Evolutionary conservation across 1,140 invertebrate species (phyloP).

Genomic region (Pantala flavescens): DNA sequence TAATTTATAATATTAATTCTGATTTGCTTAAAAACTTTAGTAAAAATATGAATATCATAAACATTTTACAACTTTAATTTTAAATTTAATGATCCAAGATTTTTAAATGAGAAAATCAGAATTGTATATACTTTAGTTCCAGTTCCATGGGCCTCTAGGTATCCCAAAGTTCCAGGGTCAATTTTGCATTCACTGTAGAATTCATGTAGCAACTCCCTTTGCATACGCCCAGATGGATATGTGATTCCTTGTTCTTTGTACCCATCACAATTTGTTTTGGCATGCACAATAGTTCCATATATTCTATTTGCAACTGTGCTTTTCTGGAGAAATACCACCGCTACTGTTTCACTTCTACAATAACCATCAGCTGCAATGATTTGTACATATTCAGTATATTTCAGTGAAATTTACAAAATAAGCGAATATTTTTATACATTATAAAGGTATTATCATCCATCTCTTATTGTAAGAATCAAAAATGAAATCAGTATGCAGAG

Average conservation of each 20-base stretch:
- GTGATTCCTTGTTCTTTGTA: conserved; percentile 84
- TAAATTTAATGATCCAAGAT: too few species aligned
- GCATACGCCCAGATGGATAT: conserved; percentile 75
- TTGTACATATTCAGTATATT: not conserved
- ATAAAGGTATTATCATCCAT: too few species aligned
- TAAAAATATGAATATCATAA: too few species aligned
- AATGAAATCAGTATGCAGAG: too few species aligned
- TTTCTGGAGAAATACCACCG: conserved; percentile 70
- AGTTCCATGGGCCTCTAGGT: conserved; percentile 88
- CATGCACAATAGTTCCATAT: conserved; percentile 58
- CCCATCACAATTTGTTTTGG: conserved; percentile 75
- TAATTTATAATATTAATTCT: too few species aligned
- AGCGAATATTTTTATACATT: too few species aligned
- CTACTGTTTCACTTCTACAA: conserved; percentile 59
- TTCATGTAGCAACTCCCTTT: conserved; percentile 65
- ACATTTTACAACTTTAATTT: too few species aligned
- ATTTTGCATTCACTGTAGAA: conserved; percentile 79
- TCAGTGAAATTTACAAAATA: too few species aligned
- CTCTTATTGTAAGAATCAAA: too few species aligned
- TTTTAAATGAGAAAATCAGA: too few species aligned
- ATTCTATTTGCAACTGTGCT: conserved; percentile 62
- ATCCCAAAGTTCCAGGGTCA: conserved; percentile 57
- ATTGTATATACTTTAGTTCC: conserved; percentile 32
- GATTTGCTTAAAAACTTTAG: too few species aligned
- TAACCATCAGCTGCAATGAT: conserved; percentile 52